Base-by-base conservation (phyloP, 2,888 invertebrate genomes). In the Steinernema hermaphroditum region DNA sequence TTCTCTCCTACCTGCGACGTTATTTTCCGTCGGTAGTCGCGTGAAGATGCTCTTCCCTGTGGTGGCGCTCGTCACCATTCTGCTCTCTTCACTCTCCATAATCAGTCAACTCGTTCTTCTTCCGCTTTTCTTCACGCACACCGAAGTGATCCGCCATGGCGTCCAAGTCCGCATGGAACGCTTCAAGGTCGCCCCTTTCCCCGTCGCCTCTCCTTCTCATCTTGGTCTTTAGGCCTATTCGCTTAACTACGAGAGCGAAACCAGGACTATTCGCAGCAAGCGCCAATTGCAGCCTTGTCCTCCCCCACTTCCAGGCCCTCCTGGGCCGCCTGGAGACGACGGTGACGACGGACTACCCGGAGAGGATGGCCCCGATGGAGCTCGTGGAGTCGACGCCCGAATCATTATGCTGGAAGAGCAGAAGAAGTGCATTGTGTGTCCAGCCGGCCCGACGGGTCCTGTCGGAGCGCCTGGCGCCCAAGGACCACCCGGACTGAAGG, bases 401-500 rank as follows among this genome's bases (percentile, higher is more conserved):
- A 79, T 80, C 43, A 80, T 84, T 34, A 72, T 85, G 70, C 72
- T 81, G 43, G 83, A 85, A 74, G 80, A 82, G 50, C 82, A 83
- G 54, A 75, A 79, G 43, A 81, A 83, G 71, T 85, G 85, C 62
- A 79, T 85, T 19, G 76, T 82, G 19, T 80, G 79, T 22, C 79
- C 79, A 0, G 57, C 74, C 4, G 78, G 78, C 16, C 79, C 79
- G n/a, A 22, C 46, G 2, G 79, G 79, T 6, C 75, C 74, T 1
- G 34, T 73, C 6, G 78, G 78, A n/a, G 74, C 78, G 1, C 79
- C 79, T 9, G 79, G 79, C 16, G 41, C 72, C 22, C 79, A 73
- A 70, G 79, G 79, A 32, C 69, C 69, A 14, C 37, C 69, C 22
- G 75, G 75, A n/a, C 69, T 41, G n/a, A 74, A 77, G 70, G 80